phyloP scores from a whole-genome alignment of 2,888 invertebrate genomes.

The Caenorhabditis virilis region DNA sequence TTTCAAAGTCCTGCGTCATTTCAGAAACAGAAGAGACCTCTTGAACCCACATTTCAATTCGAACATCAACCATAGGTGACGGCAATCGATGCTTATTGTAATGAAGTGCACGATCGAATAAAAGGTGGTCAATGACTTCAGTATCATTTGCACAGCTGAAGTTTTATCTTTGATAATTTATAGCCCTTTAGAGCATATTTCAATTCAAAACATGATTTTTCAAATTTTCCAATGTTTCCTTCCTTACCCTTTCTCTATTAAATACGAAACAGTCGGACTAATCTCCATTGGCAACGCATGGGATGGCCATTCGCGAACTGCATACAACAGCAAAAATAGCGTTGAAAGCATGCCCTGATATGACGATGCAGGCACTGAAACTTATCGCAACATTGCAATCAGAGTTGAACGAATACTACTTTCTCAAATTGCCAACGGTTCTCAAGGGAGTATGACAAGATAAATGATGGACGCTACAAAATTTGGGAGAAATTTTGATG shows the following conservation, averaged over 20 bases:
- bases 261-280: slow-evolving; percentile 36
- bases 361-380: background rate
- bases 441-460: too few relatives aligned
- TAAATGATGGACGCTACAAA: too few relatives aligned
- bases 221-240: background rate
- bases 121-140: slow-evolving; percentile 66
- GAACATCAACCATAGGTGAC: slow-evolving; percentile 60
- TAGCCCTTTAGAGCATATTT: background rate
- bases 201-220: too few relatives aligned
- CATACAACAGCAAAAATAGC: slow-evolving; percentile 32
- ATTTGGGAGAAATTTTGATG: too few relatives aligned
- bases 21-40: slow-evolving; percentile 68
- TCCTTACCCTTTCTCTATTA: slow-evolving; percentile 31
- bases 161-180: background rate
- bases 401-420: too few relatives aligned
- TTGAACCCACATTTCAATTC: slow-evolving; percentile 68
- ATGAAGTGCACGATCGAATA: slow-evolving; percentile 57
- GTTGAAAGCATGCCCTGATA: slow-evolving; percentile 33
- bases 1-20: slow-evolving; percentile 68
- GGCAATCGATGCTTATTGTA: slow-evolving; percentile 66
- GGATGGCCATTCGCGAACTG: slow-evolving; percentile 21
- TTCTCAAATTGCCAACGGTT: too few relatives aligned
- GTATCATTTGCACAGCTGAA: slow-evolving; percentile 67
- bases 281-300: slow-evolving; percentile 25
- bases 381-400: too few relatives aligned